These are phyloP conservation scores for Physeter macrocephalus DNA, from an alignment of 2,113 vertebrate species.

Conservation along the genomic window DNA sequence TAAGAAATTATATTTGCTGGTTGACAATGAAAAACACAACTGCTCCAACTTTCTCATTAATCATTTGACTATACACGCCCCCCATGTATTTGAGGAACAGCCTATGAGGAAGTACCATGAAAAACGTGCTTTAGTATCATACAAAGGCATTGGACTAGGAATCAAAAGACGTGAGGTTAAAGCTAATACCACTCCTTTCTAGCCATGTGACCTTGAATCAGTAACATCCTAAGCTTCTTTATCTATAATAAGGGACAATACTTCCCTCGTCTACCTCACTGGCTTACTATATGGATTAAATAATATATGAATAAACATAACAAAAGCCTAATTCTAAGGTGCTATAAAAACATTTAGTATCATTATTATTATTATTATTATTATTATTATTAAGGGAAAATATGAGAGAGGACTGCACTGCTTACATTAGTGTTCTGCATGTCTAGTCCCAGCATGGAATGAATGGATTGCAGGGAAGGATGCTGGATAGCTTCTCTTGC, in stretches of 20 bases:
- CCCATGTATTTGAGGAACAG: background rate
- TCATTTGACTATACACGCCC: background rate
- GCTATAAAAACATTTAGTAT: conserved; percentile 61
- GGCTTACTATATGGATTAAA: conserved; percentile 8
- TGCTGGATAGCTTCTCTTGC: conserved; percentile 69
- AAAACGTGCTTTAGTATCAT: conserved; percentile 1
- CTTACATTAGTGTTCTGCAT: conserved; percentile 68
- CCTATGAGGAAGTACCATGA: background rate
- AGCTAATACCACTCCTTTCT: background rate
- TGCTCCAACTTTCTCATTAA: conserved; percentile 11
- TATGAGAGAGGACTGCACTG: conserved; percentile 66
- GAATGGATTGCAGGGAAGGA: conserved; percentile 68
- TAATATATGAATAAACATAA: conserved; percentile 47
- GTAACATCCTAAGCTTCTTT: background rate
- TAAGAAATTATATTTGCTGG: conserved; percentile 12
- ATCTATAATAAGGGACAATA: background rate
- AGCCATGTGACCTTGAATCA: conserved; percentile 9
- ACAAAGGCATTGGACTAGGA: conserved; percentile 1
- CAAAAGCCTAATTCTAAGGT: conserved; percentile 36
- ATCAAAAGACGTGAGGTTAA: background rate
- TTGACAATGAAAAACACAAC: conserved; percentile 22
- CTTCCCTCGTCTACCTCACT: background rate
- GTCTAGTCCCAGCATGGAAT: conserved; percentile 69
- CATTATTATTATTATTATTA: conserved; percentile 41
- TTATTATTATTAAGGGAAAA: conserved; percentile 58